Conservation (phyloP, 2,113 vertebrate genomes). For the Eleginops maclovinus region DNA sequence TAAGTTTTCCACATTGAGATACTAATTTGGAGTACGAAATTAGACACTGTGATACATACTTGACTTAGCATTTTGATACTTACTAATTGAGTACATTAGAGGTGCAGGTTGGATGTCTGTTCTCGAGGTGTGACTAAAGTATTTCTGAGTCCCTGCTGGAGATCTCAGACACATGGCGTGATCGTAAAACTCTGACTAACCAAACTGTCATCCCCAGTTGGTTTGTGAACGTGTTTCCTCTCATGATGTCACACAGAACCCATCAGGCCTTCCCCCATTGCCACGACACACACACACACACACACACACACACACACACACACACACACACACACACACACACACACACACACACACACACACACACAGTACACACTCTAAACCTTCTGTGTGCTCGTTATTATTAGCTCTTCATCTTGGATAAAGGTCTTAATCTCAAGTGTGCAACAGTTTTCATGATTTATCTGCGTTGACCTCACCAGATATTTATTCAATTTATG, state of each 20-base stretch:
- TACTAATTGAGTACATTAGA: neutral
- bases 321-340: neutral
- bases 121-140: conserved; percentile 42
- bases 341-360: neutral
- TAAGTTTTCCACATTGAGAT: neutral
- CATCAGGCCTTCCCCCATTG: conserved; percentile 59
- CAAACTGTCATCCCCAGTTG: conserved; percentile 61
- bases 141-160: conserved; percentile 57
- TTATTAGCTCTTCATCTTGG: conserved; percentile 28
- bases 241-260: conserved; percentile 52
- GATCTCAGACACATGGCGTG: conserved; percentile 42
- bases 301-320: conserved; percentile 8
- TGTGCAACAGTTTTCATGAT: conserved; percentile 12
- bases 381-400: conserved; percentile 51
- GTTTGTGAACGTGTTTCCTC: conserved; percentile 60
- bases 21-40: neutral
- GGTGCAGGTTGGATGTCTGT: conserved; percentile 27
- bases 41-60: neutral
- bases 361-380: neutral
- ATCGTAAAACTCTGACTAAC: conserved; percentile 48
- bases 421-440: neutral
- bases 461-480: conserved; percentile 16
- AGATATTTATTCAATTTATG: conserved; percentile 13
- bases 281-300: conserved; percentile 35
- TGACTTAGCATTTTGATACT: neutral